Percentiles rank a stretch among this genome's conserved stretches.
Conservation (phyloP, 2,797 vertebrate genomes). For the Cephalopachus bancanus region DNA sequence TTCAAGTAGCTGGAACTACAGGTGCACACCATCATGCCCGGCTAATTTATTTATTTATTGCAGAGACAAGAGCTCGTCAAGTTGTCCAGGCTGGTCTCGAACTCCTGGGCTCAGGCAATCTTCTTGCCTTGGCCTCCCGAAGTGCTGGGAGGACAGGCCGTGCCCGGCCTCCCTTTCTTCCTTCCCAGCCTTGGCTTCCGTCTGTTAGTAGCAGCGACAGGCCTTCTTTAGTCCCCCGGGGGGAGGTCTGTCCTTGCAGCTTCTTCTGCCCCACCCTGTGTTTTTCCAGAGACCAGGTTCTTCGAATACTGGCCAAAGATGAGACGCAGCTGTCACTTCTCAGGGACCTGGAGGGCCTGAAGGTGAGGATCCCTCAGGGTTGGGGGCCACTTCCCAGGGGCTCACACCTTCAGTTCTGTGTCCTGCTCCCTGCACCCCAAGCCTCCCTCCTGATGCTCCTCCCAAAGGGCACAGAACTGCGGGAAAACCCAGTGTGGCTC, state of each 20-base stretch:
- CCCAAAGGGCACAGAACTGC: neutral
- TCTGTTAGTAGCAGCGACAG: neutral
- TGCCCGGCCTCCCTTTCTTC: neutral
- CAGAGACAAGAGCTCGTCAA: no score
- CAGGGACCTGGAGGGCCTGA: slow-evolving; percentile 70
- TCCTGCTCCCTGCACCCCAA: neutral
- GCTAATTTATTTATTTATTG: no score
- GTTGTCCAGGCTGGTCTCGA: no score
- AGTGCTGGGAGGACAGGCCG: no score
- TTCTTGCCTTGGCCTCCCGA: no score
- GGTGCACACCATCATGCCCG: no score
- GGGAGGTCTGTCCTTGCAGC: neutral
- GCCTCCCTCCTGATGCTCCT: neutral
- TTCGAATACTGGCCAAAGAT: slow-evolving; percentile 79
- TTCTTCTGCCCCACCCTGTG: rapidly evolving
- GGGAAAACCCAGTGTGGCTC: neutral
- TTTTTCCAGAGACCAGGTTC: slow-evolving; percentile 89
- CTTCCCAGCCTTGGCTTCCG: neutral
- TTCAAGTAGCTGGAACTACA: no score
- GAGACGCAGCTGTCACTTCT: slow-evolving; percentile 85
- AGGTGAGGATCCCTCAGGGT: slow-evolving; percentile 85
- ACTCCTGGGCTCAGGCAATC: no score
- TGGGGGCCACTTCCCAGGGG: neutral
- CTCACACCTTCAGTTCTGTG: neutral
- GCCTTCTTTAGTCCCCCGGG: neutral